phyloP scores from a whole-genome alignment of 1,140 invertebrate genomes.

The Drosophila novamexicana region DNA sequence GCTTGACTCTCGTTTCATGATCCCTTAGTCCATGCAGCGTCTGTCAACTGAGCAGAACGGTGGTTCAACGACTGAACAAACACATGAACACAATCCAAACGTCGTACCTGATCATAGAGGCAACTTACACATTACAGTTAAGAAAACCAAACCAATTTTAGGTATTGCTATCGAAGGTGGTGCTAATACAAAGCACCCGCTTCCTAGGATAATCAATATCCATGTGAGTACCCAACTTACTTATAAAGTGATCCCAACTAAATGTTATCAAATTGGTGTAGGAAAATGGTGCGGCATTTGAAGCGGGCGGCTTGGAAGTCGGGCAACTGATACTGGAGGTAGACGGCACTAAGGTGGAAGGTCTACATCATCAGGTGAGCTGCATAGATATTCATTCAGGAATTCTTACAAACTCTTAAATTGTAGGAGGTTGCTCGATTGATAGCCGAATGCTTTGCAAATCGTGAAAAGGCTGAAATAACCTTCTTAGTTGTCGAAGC shows the following conservation, averaged over 20 bases:
- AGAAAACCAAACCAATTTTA: constrained; percentile 96
- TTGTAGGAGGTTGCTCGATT: constrained; percentile 92
- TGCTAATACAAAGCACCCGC: constrained; percentile 95
- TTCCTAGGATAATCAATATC: constrained; percentile 98
- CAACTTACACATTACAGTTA: constrained; percentile 93
- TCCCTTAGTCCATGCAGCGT: constrained; percentile 89
- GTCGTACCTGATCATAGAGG: constrained; percentile 93
- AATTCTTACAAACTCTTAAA: neutral
- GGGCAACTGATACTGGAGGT: constrained; percentile 97
- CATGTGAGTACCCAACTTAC: constrained; percentile 88
- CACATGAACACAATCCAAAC: constrained; percentile 87
- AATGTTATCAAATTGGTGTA: constrained; percentile 74
- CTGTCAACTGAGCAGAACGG: constrained; percentile 86
- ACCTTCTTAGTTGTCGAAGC: constrained; percentile 95
- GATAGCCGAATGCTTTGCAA: constrained; percentile 95
- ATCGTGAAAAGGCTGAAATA: constrained; percentile 92
- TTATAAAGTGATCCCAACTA: no score
- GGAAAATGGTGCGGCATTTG: constrained; percentile 97
- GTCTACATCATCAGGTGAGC: constrained; percentile 87
- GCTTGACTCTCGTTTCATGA: constrained; percentile 84
- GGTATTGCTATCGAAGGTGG: constrained; percentile 99
- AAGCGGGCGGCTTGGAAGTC: constrained; percentile 95
- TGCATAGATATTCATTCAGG: constrained; percentile 17
- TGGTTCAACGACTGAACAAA: constrained; percentile 86
- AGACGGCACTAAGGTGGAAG: constrained; percentile 94